Evolutionary conservation across 2,888 invertebrate genomes (phyloP).

Genomic region (Orthosia gracilis): DNA sequence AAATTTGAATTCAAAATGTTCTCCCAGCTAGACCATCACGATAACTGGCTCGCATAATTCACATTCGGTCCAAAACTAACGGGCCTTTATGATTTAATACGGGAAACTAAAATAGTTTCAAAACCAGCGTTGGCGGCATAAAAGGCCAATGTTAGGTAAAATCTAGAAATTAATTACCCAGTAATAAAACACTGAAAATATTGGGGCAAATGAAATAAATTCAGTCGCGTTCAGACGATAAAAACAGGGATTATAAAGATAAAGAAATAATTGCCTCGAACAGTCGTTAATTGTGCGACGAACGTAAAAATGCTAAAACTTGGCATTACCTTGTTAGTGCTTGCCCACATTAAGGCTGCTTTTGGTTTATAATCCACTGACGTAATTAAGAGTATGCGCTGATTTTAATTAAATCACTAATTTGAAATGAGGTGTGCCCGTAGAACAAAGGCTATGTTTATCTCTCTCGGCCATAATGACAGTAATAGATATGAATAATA

Average conservation of each 20-base stretch:
- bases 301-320: conserved; percentile 62
- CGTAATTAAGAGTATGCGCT: background rate
- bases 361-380: conserved; percentile 15
- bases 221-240: conserved; percentile 43
- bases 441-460: background rate
- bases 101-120: conserved; percentile 37
- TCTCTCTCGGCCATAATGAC: background rate
- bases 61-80: conserved; percentile 47
- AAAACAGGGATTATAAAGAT: conserved; percentile 60
- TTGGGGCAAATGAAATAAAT: conserved; percentile 50
- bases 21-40: conserved; percentile 23
- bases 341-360: conserved; percentile 7
- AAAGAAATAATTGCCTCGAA: conserved; percentile 60
- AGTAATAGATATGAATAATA: background rate
- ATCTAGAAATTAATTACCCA: conserved; percentile 44
- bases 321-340: conserved; percentile 33
- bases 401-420: conserved; percentile 10
- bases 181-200: conserved; percentile 57
- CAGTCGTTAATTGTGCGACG: conserved; percentile 61
- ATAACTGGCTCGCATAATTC: conserved; percentile 50
- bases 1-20: conserved; percentile 55
- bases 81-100: conserved; percentile 38
- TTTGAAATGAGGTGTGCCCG: background rate
- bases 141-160: conserved; percentile 24
- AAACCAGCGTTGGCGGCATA: conserved; percentile 3